These are phyloP conservation scores for Thumatha senex DNA, from an alignment of 2,888 invertebrate species.

Conservation along the genomic window DNA sequence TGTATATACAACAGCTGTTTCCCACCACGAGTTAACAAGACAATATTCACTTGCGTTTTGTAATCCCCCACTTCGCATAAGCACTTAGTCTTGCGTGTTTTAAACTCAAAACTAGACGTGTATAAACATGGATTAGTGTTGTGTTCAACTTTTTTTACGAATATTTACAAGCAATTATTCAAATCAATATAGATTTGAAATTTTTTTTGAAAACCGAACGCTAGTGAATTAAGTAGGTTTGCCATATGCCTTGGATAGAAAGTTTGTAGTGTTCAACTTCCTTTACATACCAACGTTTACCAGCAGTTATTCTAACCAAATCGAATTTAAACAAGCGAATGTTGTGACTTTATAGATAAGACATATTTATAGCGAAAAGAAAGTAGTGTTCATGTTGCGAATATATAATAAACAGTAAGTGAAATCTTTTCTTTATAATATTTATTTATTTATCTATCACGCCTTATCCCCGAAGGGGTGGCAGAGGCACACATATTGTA, in stretches of 20 bases:
- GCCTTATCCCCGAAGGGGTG: no score
- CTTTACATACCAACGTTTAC: no score
- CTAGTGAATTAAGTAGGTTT: no score
- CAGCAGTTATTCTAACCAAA: no score
- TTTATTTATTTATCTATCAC: no score
- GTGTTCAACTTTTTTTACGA: background rate
- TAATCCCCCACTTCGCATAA: slow-evolving; percentile 20
- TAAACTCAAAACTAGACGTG: slow-evolving; percentile 28
- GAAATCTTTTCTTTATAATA: background rate
- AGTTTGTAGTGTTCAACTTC: no score
- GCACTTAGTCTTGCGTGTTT: slow-evolving; percentile 19
- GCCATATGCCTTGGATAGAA: no score
- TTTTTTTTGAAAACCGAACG: no score
- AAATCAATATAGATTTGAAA: no score
- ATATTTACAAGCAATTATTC: background rate
- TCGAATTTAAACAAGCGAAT: background rate
- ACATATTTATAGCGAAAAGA: background rate
- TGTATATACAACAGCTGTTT: slow-evolving; percentile 1
- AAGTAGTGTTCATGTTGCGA: background rate
- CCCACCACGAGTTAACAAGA: background rate
- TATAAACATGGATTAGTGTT: slow-evolving; percentile 2
- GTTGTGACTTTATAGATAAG: background rate
- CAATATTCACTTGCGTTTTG: slow-evolving; percentile 3
- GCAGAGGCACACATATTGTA: no score
- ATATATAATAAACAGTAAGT: slow-evolving; percentile 1